These are phyloP conservation scores for Prunella strophiata DNA, from an alignment of 2,797 vertebrate species.

Conservation along the genomic window DNA sequence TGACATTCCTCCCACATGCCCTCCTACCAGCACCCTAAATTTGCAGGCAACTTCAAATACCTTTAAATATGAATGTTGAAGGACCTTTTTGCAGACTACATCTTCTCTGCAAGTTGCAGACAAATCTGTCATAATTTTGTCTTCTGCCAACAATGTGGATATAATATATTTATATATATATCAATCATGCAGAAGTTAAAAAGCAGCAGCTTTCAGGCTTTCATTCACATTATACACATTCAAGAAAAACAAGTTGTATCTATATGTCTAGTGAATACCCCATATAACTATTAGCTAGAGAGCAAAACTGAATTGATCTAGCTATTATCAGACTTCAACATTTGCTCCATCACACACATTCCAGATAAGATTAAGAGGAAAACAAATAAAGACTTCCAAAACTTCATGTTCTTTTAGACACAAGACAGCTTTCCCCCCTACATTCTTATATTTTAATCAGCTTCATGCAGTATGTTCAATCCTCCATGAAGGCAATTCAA, in stretches of 20 bases:
- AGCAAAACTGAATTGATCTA: neutral
- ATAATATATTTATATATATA: neutral
- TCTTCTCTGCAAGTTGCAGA: neutral
- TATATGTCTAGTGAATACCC: neutral
- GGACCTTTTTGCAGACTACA: constrained; percentile 24
- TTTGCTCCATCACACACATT: neutral
- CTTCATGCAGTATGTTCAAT: constrained; percentile 14
- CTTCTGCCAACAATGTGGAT: constrained; percentile 21
- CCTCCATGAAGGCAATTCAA: constrained; percentile 19
- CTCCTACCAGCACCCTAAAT: constrained; percentile 36
- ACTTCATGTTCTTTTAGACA: constrained; percentile 13
- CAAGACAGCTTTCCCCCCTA: neutral
- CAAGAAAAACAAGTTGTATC: neutral
- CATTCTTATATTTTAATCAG: constrained; percentile 55
- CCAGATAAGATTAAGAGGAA: neutral
- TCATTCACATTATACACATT: neutral
- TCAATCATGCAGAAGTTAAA: neutral
- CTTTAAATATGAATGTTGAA: constrained; percentile 19
- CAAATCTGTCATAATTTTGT: constrained; percentile 38
- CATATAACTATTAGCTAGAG: neutral
- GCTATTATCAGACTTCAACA: neutral
- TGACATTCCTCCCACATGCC: constrained; percentile 14
- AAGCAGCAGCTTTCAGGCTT: neutral
- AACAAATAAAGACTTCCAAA: neutral
- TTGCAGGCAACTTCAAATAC: constrained; percentile 22